Conservation (phyloP, 1,140 invertebrate genomes). For the Seison nebaliae region DNA sequence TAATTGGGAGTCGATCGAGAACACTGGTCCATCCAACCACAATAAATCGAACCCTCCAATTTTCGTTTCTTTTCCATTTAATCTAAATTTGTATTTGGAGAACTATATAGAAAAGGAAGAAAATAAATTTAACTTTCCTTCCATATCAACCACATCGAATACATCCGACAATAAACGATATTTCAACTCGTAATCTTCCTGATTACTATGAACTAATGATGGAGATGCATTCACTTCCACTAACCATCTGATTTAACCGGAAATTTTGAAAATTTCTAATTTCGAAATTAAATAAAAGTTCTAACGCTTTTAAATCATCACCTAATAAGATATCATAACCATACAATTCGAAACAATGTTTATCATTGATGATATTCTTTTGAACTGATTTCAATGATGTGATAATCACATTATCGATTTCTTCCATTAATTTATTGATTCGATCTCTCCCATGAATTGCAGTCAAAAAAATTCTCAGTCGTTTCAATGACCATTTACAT, state of each 20-base stretch:
- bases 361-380: constrained; percentile 31
- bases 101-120: neutral
- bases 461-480: constrained; percentile 25
- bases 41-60: constrained; percentile 37
- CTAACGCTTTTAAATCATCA: constrained; percentile 26
- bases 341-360: constrained; percentile 34
- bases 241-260: constrained; percentile 21
- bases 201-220: constrained; percentile 30
- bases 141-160: constrained; percentile 31
- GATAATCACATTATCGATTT: constrained; percentile 30
- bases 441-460: constrained; percentile 26
- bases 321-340: constrained; percentile 32
- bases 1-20: constrained; percentile 16
- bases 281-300: constrained; percentile 5
- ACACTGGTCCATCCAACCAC: constrained; percentile 35
- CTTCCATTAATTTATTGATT: constrained; percentile 21
- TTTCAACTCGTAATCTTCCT: constrained; percentile 32
- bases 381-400: constrained; percentile 29
- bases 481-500: constrained; percentile 30
- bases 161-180: constrained; percentile 30
- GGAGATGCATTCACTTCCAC: constrained; percentile 33
- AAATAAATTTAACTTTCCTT: constrained; percentile 17
- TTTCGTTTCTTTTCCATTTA: constrained; percentile 32
- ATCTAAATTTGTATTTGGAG: too few relatives aligned
- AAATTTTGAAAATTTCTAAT: constrained; percentile 1